A percentile compares a stretch with the other conserved stretches of the same genome.
Evolutionary conservation across 2,797 vertebrate genomes (phyloP).

Genomic region (Sitta carolinensis): DNA sequence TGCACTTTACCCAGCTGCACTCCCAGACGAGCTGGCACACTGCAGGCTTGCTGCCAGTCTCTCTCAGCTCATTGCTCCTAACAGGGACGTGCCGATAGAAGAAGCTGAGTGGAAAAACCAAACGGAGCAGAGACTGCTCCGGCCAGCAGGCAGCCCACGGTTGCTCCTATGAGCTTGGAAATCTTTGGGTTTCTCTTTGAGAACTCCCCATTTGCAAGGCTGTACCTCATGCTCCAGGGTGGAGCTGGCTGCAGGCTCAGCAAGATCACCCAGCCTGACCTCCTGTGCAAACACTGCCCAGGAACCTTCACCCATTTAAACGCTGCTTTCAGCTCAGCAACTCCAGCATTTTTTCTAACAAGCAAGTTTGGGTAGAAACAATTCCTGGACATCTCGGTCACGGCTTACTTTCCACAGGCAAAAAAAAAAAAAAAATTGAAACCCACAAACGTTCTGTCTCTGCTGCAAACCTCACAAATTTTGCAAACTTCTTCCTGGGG

Average conservation of each 20-base stretch:
- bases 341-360: neutral
- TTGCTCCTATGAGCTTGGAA: neutral
- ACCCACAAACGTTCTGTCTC: neutral
- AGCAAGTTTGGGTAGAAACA: neutral
- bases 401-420: neutral
- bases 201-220: neutral
- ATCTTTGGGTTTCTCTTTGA: neutral
- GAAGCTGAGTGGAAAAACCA: neutral
- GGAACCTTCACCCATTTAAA: conserved; percentile 15
- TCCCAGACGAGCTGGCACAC: neutral
- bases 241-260: neutral
- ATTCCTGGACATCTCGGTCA: neutral
- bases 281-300: neutral
- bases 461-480: neutral
- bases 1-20: neutral
- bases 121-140: neutral
- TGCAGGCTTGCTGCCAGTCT: conserved; percentile 3
- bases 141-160: neutral
- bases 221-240: neutral
- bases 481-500: neutral
- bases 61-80: neutral
- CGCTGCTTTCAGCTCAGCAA: neutral
- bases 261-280: neutral
- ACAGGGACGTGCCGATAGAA: rapidly evolving
- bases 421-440: too few relatives aligned